Percentiles rank a stretch among this genome's conserved stretches.
Conservation (phyloP, 2,113 vertebrate genomes). For the Sardina pilchardus region DNA sequence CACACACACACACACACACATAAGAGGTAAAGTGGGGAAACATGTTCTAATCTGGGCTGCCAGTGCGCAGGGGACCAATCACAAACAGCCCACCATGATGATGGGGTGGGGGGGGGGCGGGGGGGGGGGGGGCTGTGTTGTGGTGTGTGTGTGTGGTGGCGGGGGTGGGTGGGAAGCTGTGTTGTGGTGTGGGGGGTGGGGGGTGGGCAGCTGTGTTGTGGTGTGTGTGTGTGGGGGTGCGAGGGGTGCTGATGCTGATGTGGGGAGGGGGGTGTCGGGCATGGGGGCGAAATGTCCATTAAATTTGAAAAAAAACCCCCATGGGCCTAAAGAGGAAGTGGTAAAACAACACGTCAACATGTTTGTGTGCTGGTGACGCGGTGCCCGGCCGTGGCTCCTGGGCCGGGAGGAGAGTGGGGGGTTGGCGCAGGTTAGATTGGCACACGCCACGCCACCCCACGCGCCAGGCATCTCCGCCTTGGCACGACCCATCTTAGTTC, state of each 20-base stretch:
- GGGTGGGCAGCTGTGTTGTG: too few species aligned
- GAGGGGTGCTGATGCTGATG: not conserved
- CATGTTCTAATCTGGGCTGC: slow-evolving; percentile 35
- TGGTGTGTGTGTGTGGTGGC: not conserved
- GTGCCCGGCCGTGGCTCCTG: not conserved
- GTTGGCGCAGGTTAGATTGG: not conserved
- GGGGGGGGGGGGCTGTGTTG: not conserved
- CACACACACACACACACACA: too few species aligned
- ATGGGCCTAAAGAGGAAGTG: not conserved
- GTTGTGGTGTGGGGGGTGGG: not conserved
- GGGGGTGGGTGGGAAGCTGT: not conserved
- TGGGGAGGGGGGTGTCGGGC: not conserved
- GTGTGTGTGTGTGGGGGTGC: too few species aligned
- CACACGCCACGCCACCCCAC: not conserved
- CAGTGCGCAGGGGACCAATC: slow-evolving; percentile 24
- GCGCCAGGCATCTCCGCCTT: not conserved
- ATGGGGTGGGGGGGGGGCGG: not conserved
- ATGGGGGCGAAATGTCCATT: not conserved
- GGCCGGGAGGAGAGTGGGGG: not conserved
- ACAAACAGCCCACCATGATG: not conserved
- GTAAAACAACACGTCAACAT: slow-evolving; percentile 26
- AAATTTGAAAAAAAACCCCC: slow-evolving; percentile 16
- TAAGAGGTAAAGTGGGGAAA: slow-evolving; percentile 35
- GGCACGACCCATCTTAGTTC: not conserved
- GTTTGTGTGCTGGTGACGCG: slow-evolving; percentile 19